These are phyloP conservation scores for Dasypolia templi DNA, from an alignment of 2,888 invertebrate genomes.

Conservation along the genomic window DNA sequence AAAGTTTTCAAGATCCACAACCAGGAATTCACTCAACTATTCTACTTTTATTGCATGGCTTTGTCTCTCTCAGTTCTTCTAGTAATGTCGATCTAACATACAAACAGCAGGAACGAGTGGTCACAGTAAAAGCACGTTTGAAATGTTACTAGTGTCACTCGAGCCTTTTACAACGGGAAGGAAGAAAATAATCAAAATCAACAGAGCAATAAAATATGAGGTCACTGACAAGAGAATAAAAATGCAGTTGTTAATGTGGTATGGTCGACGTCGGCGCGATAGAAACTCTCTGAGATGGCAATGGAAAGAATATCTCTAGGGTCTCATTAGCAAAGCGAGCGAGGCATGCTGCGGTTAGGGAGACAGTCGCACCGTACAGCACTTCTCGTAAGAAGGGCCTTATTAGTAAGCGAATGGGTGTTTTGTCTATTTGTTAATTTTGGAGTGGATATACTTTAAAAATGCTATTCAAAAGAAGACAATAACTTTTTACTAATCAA, in stretches of 20 bases:
- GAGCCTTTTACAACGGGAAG: constrained; percentile 12
- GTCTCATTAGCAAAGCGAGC: constrained; percentile 79
- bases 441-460: constrained; percentile 35
- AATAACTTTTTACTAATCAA: constrained; percentile 47
- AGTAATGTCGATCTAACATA: constrained; percentile 30
- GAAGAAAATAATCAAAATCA: constrained; percentile 43
- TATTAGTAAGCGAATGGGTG: constrained; percentile 69
- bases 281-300: constrained; percentile 65
- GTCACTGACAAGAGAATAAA: constrained; percentile 64
- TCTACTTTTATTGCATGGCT: constrained; percentile 33
- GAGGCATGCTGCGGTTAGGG: constrained; percentile 73
- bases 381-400: constrained; percentile 67
- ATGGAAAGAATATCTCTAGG: constrained; percentile 73
- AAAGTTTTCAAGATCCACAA: constrained; percentile 49
- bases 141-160: constrained; percentile 19
- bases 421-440: constrained; percentile 60
- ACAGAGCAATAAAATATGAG: constrained; percentile 64
- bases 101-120: constrained; percentile 22
- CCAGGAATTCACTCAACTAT: constrained; percentile 26
- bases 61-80: constrained; percentile 22
- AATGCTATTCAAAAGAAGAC: constrained; percentile 35
- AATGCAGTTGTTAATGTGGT: constrained; percentile 56
- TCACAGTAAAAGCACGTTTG: constrained; percentile 23
- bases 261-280: constrained; percentile 51
- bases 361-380: constrained; percentile 67